These are phyloP conservation scores for Neoniphon sammara DNA, from an alignment of 2,797 vertebrate genomes.

Conservation along the genomic window DNA sequence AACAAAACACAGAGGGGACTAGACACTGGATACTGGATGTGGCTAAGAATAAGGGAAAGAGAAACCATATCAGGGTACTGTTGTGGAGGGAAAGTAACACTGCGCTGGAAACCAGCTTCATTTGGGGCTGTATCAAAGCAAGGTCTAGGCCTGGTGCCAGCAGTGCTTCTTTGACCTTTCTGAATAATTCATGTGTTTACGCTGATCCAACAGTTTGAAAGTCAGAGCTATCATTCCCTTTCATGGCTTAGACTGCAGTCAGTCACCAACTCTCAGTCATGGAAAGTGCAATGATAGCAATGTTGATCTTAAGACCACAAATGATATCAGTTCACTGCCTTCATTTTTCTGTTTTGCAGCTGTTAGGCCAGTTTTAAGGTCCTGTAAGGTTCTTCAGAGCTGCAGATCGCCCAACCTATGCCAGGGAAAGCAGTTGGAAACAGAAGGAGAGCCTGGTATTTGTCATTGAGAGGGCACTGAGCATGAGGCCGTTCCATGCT, in stretches of 20 bases:
- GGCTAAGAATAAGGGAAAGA: not conserved
- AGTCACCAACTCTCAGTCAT: slow-evolving; percentile 39
- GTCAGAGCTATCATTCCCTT: slow-evolving; percentile 15
- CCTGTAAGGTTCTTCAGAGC: not conserved
- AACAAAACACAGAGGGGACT: slow-evolving; percentile 5
- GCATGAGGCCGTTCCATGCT: slow-evolving; percentile 17
- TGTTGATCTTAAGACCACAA: slow-evolving; percentile 56
- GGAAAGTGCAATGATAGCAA: slow-evolving; percentile 56
- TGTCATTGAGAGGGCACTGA: slow-evolving; percentile 63
- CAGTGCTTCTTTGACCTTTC: slow-evolving; percentile 64
- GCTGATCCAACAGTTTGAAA: slow-evolving; percentile 28
- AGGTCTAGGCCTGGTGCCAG: slow-evolving; percentile 37
- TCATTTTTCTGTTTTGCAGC: slow-evolving; percentile 44
- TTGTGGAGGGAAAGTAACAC: slow-evolving; percentile 53
- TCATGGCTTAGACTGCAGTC: slow-evolving; percentile 33
- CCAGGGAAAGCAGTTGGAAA: slow-evolving; percentile 35
- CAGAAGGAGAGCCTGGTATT: slow-evolving; percentile 33
- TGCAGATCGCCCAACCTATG: not conserved
- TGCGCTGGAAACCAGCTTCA: slow-evolving; percentile 7
- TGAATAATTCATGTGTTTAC: slow-evolving; percentile 64
- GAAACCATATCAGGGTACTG: slow-evolving; percentile 35
- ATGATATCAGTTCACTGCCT: slow-evolving; percentile 44
- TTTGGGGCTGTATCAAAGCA: slow-evolving; percentile 50
- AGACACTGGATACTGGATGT: slow-evolving; percentile 20
- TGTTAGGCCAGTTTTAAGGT: slow-evolving; percentile 24